phyloP scores from a whole-genome alignment of 2,888 invertebrate species.

The Drosophila niveifrons region DNA sequence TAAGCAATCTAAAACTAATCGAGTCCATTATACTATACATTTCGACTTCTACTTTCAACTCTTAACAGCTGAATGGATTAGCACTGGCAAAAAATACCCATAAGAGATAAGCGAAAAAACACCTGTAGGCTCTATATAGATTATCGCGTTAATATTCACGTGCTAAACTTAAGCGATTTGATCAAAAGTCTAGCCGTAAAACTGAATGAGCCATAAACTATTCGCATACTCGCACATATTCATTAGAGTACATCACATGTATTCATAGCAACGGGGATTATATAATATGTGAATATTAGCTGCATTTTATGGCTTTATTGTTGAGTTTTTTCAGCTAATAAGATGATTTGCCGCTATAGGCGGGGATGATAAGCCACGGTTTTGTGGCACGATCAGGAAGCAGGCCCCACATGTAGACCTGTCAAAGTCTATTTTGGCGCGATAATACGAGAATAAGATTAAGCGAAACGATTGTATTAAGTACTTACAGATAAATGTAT shows the following conservation, averaged over 20 bases:
- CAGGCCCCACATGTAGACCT: constrained; percentile 28
- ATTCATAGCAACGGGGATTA: constrained; percentile 2
- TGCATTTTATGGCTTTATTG: constrained; percentile 45
- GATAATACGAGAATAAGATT: constrained; percentile 53
- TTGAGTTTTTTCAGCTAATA: constrained; percentile 40
- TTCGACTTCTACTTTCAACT: background rate
- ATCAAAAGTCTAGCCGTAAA: constrained; percentile 16
- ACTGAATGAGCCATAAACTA: constrained; percentile 9
- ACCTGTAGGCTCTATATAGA: constrained; percentile 4
- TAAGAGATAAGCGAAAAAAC: background rate
- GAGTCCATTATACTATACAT: background rate
- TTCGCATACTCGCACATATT: background rate
- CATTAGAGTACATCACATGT: constrained; percentile 1
- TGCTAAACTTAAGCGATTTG: constrained; percentile 10
- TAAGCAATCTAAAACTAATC: too few species aligned
- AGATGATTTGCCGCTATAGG: constrained; percentile 35
- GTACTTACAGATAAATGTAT: constrained; percentile 32
- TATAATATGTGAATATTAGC: constrained; percentile 9
- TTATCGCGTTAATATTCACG: constrained; percentile 20
- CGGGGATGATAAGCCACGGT: constrained; percentile 21
- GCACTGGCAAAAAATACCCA: background rate
- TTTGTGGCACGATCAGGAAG: background rate
- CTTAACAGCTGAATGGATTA: constrained; percentile 10
- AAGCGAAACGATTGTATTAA: constrained; percentile 20
- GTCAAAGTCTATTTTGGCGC: constrained; percentile 15